Evolutionary conservation across 2,797 vertebrate genomes (phyloP), one percentile per base, ranked within the genome.

Genomic region (Alcedo atthis): DNA sequence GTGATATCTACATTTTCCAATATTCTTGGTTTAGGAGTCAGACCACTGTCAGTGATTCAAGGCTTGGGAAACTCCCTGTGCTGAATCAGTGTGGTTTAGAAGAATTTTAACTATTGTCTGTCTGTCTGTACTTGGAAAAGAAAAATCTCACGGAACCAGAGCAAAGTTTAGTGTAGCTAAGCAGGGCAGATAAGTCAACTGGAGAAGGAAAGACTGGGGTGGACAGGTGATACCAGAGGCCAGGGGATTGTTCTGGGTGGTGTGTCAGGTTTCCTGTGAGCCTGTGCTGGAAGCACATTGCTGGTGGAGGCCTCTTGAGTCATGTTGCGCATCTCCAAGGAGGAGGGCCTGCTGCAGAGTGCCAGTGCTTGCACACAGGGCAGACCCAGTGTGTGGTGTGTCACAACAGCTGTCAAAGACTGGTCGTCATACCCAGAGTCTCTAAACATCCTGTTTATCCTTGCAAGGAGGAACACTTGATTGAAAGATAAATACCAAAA

Each of bases 361-460:
- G 95, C 95, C 94, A 94, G 64, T 9, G 28, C 79, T 81, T 61
- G 82, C 67, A 79, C 63, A 71, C 82, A 90, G 87, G 95, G 93
- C 79, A 81, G 83, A 57, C 69, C 86, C 62, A 84, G 93, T 63
- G 87, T 91, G 92, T 88, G 82, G 86, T 84, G 85, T 95, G 92
- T 96, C 90, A 89, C 85, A 91, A 94, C 78, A 91, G 73, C 88
- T 96, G 93, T 89, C 87, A 87, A 89, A 91, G 69, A 71, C 91
- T 89, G 82, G 69, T 96, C 40, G 2, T 94, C 93, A 90, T 95
- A 97, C 91, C 76, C 81, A 57, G 73, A 94, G 85, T 82, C 92
- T 84, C 90, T 92, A 96, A 95, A 93, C 91, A 95, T 96, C 94
- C 95, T 96, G 94, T 96, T 96, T 92, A 87, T 97, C 75, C 79